Conservation (phyloP, 2,888 invertebrate genomes). For the Mechanitis messenoides region DNA sequence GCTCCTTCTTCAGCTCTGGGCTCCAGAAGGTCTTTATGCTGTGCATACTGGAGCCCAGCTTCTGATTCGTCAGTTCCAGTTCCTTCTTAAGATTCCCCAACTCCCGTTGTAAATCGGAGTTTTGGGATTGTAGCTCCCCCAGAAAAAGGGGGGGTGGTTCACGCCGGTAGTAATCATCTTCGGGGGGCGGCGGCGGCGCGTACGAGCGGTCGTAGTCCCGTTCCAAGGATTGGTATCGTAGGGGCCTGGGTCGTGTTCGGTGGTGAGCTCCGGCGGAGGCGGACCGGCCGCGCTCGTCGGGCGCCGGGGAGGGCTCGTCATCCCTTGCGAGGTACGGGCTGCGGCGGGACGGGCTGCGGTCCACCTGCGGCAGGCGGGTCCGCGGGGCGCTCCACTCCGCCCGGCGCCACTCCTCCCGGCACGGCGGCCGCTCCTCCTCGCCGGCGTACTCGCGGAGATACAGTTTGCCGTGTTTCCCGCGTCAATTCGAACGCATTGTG, state of each 20-base stretch:
- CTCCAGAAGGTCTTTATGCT: conserved; percentile 99
- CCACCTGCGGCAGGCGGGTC: conserved; percentile 88
- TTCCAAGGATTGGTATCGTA: conserved; percentile 84
- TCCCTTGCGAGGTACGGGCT: conserved; percentile 85
- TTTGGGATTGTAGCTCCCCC: conserved; percentile 94
- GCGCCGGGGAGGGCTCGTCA: conserved; percentile 88
- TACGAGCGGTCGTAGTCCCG: conserved; percentile 91
- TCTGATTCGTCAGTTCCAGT: conserved; percentile 96
- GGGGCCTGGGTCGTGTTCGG: conserved; percentile 87
- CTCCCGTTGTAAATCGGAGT: conserved; percentile 95
- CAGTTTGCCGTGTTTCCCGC: conserved; percentile 73
- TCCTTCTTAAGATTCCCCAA: conserved; percentile 93
- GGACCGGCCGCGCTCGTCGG: conserved; percentile 88
- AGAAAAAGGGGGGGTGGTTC: conserved; percentile 82
- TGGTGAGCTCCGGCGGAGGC: conserved; percentile 83
- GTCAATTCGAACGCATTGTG: conserved; percentile 66
- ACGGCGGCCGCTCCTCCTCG: conserved; percentile 75
- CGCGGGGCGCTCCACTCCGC: conserved; percentile 72
- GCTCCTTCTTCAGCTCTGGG: conserved; percentile 98
- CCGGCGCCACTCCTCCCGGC: conserved; percentile 73
- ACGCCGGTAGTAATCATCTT: conserved; percentile 76
- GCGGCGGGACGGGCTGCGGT: conserved; percentile 92
- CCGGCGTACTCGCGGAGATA: conserved; percentile 75
- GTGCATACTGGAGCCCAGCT: conserved; percentile 98
- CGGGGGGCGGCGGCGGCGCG: conserved; percentile 89